Evolutionary conservation across 2,888 invertebrate species (phyloP).

Genomic region (Baccha elongata): DNA sequence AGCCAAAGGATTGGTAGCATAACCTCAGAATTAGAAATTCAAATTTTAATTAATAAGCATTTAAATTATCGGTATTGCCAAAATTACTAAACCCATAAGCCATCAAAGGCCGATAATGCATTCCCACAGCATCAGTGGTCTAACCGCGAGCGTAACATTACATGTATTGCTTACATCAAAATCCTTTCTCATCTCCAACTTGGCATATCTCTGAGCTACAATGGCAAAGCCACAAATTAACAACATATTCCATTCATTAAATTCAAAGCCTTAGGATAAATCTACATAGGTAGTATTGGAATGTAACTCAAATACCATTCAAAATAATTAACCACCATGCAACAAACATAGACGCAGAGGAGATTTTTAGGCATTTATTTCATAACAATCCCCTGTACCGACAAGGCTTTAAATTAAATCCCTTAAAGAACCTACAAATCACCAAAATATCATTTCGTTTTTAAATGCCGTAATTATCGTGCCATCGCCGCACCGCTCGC

Average conservation of each 20-base stretch:
- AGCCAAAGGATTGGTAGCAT: no score
- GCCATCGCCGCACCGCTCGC: slow-evolving; percentile 41
- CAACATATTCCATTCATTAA: slow-evolving; percentile 36
- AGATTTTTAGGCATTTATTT: neutral
- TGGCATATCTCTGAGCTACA: slow-evolving; percentile 15
- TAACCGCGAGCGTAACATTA: neutral
- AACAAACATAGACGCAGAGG: neutral
- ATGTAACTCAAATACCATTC: slow-evolving; percentile 37
- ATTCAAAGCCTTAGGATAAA: slow-evolving; percentile 10
- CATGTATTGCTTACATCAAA: neutral
- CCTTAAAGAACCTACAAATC: slow-evolving; percentile 38
- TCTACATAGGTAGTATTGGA: slow-evolving; percentile 9
- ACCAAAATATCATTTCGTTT: slow-evolving; percentile 57
- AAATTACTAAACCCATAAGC: no score
- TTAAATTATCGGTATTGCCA: no score
- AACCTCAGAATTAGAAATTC: no score
- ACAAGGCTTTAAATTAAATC: slow-evolving; percentile 9
- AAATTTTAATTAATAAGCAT: no score
- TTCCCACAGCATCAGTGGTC: neutral
- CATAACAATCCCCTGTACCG: neutral
- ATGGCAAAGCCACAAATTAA: slow-evolving; percentile 26
- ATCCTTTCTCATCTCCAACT: slow-evolving; percentile 18
- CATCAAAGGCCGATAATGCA: no score
- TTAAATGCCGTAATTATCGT: slow-evolving; percentile 61
- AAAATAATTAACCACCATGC: slow-evolving; percentile 7